Evolutionary conservation across 2,113 vertebrate species (phyloP).

Genomic region (Psephotus haematonotus): DNA sequence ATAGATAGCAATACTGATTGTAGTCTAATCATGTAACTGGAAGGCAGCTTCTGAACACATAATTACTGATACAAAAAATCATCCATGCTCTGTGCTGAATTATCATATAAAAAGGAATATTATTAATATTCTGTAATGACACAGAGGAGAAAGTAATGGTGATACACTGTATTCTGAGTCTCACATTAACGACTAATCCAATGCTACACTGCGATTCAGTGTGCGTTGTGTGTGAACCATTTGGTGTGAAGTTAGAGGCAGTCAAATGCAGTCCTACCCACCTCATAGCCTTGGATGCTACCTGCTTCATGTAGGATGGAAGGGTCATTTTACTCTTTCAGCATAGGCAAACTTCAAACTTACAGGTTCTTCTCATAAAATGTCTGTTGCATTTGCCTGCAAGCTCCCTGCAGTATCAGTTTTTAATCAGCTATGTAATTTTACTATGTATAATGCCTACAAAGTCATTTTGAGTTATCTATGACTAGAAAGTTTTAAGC

Average conservation of each 20-base stretch:
- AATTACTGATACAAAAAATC: background rate
- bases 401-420: background rate
- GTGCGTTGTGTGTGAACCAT: too few species aligned
- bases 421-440: background rate
- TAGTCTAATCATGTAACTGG: background rate
- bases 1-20: background rate
- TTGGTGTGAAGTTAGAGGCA: background rate
- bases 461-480: background rate
- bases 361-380: background rate
- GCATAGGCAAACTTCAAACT: background rate
- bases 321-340: background rate
- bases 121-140: background rate
- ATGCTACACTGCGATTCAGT: background rate
- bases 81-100: background rate
- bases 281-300: background rate
- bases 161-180: background rate
- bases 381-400: background rate
- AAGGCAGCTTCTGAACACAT: background rate
- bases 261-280: background rate
- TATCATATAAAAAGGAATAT: background rate
- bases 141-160: background rate
- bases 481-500: background rate
- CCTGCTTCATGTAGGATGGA: background rate
- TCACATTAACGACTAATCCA: background rate
- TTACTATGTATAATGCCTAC: background rate